These are phyloP conservation scores for Drosophila prosaltans DNA, from an alignment of 1,140 invertebrate genomes.

Conservation along the genomic window DNA sequence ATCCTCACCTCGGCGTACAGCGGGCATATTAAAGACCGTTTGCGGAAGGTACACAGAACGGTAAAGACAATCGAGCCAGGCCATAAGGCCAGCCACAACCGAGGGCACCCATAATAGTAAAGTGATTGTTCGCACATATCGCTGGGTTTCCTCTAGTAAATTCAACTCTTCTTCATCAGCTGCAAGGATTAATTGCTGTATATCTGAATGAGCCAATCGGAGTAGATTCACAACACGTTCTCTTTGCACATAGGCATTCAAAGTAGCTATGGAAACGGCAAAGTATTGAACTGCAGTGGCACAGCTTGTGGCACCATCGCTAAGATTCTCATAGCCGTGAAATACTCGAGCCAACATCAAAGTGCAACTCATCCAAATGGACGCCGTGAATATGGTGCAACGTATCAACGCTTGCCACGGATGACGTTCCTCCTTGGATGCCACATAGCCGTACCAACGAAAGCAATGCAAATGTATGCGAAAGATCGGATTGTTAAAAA, in stretches of 20 bases:
- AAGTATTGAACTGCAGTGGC: slow-evolving; percentile 68
- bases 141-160: slow-evolving; percentile 37
- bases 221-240: slow-evolving; percentile 52
- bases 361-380: slow-evolving; percentile 63
- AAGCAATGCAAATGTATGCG: slow-evolving; percentile 54
- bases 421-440: slow-evolving; percentile 42
- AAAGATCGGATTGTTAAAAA: slow-evolving; percentile 51
- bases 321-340: slow-evolving; percentile 57
- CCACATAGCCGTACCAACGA: slow-evolving; percentile 64
- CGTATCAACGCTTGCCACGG: slow-evolving; percentile 47
- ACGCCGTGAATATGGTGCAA: slow-evolving; percentile 66
- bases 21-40: slow-evolving; percentile 60
- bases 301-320: slow-evolving; percentile 66
- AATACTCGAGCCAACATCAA: slow-evolving; percentile 51
- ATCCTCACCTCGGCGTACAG: slow-evolving; percentile 51
- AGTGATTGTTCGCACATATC: slow-evolving; percentile 55
- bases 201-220: slow-evolving; percentile 41
- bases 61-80: slow-evolving; percentile 66
- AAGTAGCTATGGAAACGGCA: slow-evolving; percentile 58
- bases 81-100: slow-evolving; percentile 61
- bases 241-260: slow-evolving; percentile 64
- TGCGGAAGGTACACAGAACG: slow-evolving; percentile 62
- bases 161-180: slow-evolving; percentile 47
- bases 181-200: slow-evolving; percentile 28
- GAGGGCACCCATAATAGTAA: slow-evolving; percentile 63